Evolutionary conservation across 2,797 vertebrate species (phyloP).

Genomic region (Chelonia mydas): DNA sequence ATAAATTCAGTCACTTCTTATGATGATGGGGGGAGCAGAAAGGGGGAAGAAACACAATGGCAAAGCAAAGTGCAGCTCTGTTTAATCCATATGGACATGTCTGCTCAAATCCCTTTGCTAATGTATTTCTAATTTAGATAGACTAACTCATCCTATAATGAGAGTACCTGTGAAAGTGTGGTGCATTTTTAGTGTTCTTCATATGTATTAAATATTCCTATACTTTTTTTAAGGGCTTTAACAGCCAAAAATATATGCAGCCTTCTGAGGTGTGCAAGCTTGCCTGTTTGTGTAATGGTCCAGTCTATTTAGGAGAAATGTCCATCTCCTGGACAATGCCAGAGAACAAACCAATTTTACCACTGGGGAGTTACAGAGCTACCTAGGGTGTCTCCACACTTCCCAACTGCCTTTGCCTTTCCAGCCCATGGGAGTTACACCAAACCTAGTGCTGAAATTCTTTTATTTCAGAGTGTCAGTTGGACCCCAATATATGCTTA

Average conservation of each 20-base stretch:
- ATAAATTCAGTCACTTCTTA: slow-evolving; percentile 70
- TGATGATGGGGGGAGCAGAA: slow-evolving; percentile 42
- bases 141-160: slow-evolving; percentile 63
- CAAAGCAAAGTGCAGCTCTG: slow-evolving; percentile 64
- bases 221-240: slow-evolving; percentile 19
- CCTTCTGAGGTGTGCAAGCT: background rate
- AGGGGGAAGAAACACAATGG: background rate
- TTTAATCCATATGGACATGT: slow-evolving; percentile 73
- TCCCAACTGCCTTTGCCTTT: background rate
- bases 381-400: background rate
- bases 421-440: background rate
- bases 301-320: background rate
- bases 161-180: slow-evolving; percentile 51
- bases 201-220: slow-evolving; percentile 27
- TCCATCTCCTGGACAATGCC: background rate
- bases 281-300: background rate
- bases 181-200: slow-evolving; percentile 64
- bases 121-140: slow-evolving; percentile 69
- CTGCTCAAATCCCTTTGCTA: slow-evolving; percentile 70
- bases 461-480: background rate
- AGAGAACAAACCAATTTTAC: background rate
- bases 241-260: background rate
- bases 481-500: fast-evolving
- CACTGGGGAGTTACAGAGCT: background rate
- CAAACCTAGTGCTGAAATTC: background rate